phyloP scores from a whole-genome alignment of 1,140 invertebrate genomes.

The Mya arenaria region DNA sequence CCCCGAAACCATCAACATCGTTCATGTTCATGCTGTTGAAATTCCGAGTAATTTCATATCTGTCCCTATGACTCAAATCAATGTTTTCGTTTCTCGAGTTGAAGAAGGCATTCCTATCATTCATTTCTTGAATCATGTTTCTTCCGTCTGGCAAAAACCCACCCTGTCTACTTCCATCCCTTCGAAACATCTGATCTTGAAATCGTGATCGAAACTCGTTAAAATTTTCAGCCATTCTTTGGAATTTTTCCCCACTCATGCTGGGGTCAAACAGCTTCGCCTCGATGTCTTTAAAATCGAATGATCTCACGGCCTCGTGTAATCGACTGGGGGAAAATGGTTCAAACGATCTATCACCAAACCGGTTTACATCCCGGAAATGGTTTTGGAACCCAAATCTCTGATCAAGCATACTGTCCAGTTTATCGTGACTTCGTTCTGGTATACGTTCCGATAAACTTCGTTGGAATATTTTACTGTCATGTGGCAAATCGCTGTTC shows the following conservation, averaged over 20 bases:
- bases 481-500: slow-evolving; percentile 36
- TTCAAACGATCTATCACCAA: slow-evolving; percentile 40
- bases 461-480: slow-evolving; percentile 41
- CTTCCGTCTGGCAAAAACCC: slow-evolving; percentile 18
- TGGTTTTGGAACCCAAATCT: slow-evolving; percentile 44
- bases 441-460: slow-evolving; percentile 34
- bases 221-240: slow-evolving; percentile 54
- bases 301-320: slow-evolving; percentile 32
- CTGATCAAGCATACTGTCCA: slow-evolving; percentile 48
- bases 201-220: slow-evolving; percentile 45
- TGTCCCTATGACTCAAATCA: slow-evolving; percentile 22
- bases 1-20: slow-evolving; percentile 22
- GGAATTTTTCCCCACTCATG: slow-evolving; percentile 42
- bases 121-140: slow-evolving; percentile 49
- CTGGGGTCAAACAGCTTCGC: slow-evolving; percentile 36
- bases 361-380: slow-evolving; percentile 43
- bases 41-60: slow-evolving; percentile 41
- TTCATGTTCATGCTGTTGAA: slow-evolving; percentile 46
- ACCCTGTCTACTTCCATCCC: slow-evolving; percentile 31
- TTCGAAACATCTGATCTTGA: slow-evolving; percentile 47
- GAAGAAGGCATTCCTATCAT: slow-evolving; percentile 35
- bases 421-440: slow-evolving; percentile 30
- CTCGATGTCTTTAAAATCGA: slow-evolving; percentile 43
- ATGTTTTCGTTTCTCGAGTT: slow-evolving; percentile 37
- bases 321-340: slow-evolving; percentile 46